A percentile compares a stretch with the other conserved stretches of the same genome.
Conservation (phyloP, 2,113 vertebrate genomes). For the Tautogolabrus adspersus region DNA sequence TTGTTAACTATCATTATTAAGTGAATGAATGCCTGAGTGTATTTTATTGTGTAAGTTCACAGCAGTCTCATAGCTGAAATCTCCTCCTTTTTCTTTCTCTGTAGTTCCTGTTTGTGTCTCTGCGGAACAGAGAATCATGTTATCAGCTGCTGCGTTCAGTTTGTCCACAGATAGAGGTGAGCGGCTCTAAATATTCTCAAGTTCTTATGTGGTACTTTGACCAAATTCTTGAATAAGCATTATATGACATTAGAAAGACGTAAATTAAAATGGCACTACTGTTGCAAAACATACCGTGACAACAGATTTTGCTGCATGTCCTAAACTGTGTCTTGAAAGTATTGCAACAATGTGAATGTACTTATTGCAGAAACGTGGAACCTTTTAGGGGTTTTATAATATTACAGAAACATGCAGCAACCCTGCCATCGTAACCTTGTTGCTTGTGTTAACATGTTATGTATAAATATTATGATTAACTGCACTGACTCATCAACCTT, state of each 20-base stretch:
- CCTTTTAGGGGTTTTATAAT: neutral
- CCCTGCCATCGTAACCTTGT: neutral
- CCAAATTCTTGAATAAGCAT: too few species aligned
- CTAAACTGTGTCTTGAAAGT: neutral
- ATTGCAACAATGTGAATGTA: neutral
- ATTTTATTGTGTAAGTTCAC: neutral
- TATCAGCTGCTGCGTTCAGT: conserved; percentile 86
- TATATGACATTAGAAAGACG: too few species aligned
- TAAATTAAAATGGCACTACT: neutral
- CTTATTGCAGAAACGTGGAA: neutral
- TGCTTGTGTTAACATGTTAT: too few species aligned
- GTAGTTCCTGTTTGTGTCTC: conserved; percentile 87
- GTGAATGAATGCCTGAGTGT: neutral
- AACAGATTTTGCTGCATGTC: neutral
- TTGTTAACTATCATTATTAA: neutral
- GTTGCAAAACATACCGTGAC: neutral
- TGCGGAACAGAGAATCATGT: conserved; percentile 86
- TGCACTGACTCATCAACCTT: neutral
- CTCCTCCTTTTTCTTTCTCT: neutral
- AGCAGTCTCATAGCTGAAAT: neutral
- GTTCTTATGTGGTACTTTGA: neutral
- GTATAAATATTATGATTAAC: too few species aligned
- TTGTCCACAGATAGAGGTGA: conserved; percentile 85
- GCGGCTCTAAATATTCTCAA: neutral
- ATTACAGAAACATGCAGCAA: neutral